Evolutionary conservation across 2,797 vertebrate genomes (phyloP), one percentile per base, ranked within the genome.

Genomic region (Melanotaenia maccullochi): DNA sequence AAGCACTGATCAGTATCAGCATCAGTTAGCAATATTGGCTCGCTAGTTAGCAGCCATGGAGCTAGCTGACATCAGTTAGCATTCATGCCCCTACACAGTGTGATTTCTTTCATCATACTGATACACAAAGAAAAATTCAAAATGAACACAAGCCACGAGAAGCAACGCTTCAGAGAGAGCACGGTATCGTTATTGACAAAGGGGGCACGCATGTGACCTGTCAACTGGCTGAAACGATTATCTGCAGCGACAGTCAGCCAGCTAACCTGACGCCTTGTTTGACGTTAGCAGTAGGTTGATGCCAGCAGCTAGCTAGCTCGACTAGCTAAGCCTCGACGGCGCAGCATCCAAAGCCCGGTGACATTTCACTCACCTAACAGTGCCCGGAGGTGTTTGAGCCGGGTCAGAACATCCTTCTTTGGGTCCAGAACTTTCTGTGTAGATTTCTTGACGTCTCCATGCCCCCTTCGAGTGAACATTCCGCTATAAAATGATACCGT

Each of bases 351-450:
- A 20, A 69, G 38, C 83, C 83, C 84, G 73, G 82, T 87, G 90
- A 85, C 90, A 82, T 85, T 88, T 79, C 82, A 89, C 94, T 97
- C 95, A 99, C 97, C 97, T 93, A 98, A 91, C 89, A 99, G 93
- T 18, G 97, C 95, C 55, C 97, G 95, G 81, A 99, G 97, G 95
- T 99, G 97, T 90, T 97, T 99, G 81, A 98, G 93, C 44, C 97
- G 96, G 78, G 97, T 98, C 79, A 97, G 91, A 4, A 97, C 96
- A 90, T 99, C 97, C 95, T 98, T 98, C 95, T 97, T 98, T 89
- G 96, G 96, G 95, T 99, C 98, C 95, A 99, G 95, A 96, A 97
- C 97, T 95, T 99, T 99, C 96, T 99, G 98, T 91, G 96, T 96
- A 93, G 97, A 99, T 96, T 99, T 99, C 96, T 96, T 97, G 95